These are phyloP conservation scores for Drosophila pseudotalamancana DNA, from an alignment of 2,888 invertebrate species.

Conservation along the genomic window DNA sequence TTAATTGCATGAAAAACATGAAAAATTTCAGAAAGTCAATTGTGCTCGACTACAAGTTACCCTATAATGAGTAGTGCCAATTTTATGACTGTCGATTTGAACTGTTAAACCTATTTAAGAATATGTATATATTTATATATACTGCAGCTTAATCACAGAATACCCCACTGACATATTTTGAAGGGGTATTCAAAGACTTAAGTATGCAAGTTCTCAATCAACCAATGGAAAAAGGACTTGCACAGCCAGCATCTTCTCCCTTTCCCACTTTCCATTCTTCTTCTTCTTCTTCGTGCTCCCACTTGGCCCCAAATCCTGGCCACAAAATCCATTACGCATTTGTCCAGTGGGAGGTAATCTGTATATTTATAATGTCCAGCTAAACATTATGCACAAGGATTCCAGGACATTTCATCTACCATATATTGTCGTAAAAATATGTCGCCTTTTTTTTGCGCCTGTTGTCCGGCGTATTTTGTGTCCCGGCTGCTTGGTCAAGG, in stretches of 20 bases:
- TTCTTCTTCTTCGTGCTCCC: no score
- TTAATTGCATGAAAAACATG: constrained; percentile 46
- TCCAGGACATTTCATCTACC: constrained; percentile 55
- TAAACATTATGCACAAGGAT: constrained; percentile 71
- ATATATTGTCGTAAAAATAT: constrained; percentile 79
- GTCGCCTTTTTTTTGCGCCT: constrained; percentile 50
- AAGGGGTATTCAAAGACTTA: no score
- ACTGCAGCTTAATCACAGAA: no score
- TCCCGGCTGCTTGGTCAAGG: constrained; percentile 37
- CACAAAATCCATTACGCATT: constrained; percentile 51
- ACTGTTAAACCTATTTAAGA: no score
- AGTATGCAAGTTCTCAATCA: not conserved
- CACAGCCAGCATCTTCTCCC: no score
- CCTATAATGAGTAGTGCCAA: no score
- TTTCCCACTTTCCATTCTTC: no score
- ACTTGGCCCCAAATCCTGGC: not conserved
- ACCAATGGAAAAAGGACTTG: not conserved
- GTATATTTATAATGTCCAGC: constrained; percentile 76
- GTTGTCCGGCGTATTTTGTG: not conserved
- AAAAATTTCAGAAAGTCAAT: not conserved
- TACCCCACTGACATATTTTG: no score
- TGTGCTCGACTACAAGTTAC: not conserved
- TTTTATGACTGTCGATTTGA: no score
- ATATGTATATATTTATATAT: no score
- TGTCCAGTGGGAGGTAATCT: constrained; percentile 69